Evolutionary conservation across 2,888 invertebrate genomes (phyloP).

Genomic region (Tachystola acroxantha): DNA sequence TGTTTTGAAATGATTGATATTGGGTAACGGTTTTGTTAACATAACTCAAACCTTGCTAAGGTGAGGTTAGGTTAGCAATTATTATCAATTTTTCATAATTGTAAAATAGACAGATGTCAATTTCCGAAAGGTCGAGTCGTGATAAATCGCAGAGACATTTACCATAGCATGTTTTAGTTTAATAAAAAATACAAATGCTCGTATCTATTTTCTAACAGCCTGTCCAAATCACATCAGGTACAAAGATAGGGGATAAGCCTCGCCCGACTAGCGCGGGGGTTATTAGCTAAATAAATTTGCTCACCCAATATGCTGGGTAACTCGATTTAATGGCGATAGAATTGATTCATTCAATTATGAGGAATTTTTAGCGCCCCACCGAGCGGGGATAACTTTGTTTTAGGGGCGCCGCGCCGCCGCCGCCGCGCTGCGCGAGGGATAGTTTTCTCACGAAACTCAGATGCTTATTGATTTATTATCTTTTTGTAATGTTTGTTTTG

Average conservation of each 20-base stretch:
- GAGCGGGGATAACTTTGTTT: slow-evolving; percentile 71
- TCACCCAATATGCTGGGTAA: slow-evolving; percentile 76
- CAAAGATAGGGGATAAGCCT: slow-evolving; percentile 37
- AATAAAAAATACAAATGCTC: too few species aligned
- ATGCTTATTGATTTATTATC: slow-evolving; percentile 50
- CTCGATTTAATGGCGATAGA: slow-evolving; percentile 78
- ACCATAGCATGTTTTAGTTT: too few species aligned
- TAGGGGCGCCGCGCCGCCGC: slow-evolving; percentile 38
- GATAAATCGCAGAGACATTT: too few species aligned
- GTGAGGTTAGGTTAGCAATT: too few species aligned
- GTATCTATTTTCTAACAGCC: slow-evolving; percentile 7
- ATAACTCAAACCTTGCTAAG: too few species aligned
- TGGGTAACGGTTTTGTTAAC: too few species aligned
- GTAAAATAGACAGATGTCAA: too few species aligned
- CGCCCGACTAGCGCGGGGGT: slow-evolving; percentile 46
- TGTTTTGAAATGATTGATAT: too few species aligned
- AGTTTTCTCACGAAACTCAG: slow-evolving; percentile 62
- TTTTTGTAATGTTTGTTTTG: slow-evolving; percentile 21
- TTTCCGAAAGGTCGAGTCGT: too few species aligned
- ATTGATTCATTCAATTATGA: slow-evolving; percentile 78
- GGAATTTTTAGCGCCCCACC: slow-evolving; percentile 75
- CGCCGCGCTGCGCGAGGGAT: slow-evolving; percentile 34
- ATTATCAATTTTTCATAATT: too few species aligned
- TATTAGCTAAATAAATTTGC: slow-evolving; percentile 78
- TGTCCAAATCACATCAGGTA: slow-evolving; percentile 2